These are phyloP conservation scores for Cabera pusaria DNA, from an alignment of 2,888 invertebrate species.

Conservation along the genomic window DNA sequence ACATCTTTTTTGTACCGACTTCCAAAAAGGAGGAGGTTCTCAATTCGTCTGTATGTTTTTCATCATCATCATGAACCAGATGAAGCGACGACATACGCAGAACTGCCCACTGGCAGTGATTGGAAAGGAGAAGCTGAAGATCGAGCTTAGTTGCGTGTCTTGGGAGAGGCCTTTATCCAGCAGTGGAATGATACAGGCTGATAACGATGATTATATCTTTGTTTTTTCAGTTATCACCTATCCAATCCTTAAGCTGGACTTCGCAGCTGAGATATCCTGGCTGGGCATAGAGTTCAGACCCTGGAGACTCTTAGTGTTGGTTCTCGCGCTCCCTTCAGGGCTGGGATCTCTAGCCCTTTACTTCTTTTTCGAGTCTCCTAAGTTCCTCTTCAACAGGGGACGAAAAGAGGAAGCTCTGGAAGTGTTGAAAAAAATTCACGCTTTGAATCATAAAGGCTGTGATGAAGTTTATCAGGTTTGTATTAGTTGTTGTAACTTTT, in stretches of 20 bases:
- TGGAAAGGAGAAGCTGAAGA: no score
- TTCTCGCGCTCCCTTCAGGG: conserved; percentile 63
- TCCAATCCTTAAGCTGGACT: conserved; percentile 83
- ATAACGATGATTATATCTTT: no score
- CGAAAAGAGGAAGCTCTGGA: conserved; percentile 83
- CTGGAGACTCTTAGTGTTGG: conserved; percentile 88
- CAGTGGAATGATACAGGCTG: no score
- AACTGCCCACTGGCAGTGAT: no score
- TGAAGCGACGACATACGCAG: no score
- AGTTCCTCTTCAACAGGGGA: conserved; percentile 87
- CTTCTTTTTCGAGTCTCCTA: conserved; percentile 90
- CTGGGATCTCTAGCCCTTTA: conserved; percentile 83
- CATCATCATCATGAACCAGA: no score
- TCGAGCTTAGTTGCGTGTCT: no score
- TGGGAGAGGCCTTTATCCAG: no score
- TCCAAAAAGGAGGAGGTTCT: no score
- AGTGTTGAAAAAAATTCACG: conserved; percentile 63
- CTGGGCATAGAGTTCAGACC: conserved; percentile 85
- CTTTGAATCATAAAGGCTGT: conserved; percentile 51
- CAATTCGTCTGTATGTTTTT: no score
- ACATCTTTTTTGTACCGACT: no score
- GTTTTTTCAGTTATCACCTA: conserved; percentile 85
- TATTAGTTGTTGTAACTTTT: no score
- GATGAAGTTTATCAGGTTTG: conserved; percentile 57
- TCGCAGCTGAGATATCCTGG: conserved; percentile 61